Conservation (phyloP, 2,113 vertebrate genomes). For the Thymallus thymallus region DNA sequence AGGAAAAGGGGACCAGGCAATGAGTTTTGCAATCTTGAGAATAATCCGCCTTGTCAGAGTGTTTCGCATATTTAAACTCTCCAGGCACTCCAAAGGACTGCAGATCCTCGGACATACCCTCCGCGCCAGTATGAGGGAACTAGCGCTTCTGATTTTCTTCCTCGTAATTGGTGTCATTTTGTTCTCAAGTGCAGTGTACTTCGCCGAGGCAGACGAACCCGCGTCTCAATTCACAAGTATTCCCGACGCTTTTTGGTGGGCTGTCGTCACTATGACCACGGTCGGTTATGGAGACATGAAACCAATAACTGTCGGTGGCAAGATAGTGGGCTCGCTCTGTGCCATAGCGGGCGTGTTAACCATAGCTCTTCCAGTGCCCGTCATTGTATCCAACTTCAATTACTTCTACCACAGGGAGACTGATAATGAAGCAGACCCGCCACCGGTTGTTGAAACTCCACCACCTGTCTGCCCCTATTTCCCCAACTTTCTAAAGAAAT, state of each 20-base stretch:
- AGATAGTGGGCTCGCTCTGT: conserved; percentile 97
- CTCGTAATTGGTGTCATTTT: conserved; percentile 97
- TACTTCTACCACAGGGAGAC: conserved; percentile 99
- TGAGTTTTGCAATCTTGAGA: conserved; percentile 97
- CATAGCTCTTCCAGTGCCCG: conserved; percentile 97
- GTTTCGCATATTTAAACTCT: conserved; percentile 98
- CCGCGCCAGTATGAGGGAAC: conserved; percentile 95
- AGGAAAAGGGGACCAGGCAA: conserved; percentile 89
- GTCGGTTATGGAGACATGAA: conserved; percentile 99
- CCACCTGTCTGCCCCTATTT: conserved; percentile 90
- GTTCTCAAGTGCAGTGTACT: conserved; percentile 98
- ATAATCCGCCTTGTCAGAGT: conserved; percentile 96
- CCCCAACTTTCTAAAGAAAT: conserved; percentile 89
- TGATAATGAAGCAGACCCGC: conserved; percentile 90
- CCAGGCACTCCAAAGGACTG: conserved; percentile 95
- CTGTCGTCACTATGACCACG: conserved; percentile 98
- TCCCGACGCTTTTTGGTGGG: conserved; percentile 99
- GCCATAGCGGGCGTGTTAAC: conserved; percentile 97
- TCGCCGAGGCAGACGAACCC: conserved; percentile 95
- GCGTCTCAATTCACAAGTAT: conserved; percentile 97
- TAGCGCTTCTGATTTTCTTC: conserved; percentile 97
- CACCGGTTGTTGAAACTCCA: conserved; percentile 82
- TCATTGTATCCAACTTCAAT: conserved; percentile 99
- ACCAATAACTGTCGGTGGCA: conserved; percentile 96
- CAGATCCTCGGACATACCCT: conserved; percentile 98